Evolutionary conservation across 1,140 invertebrate species (phyloP), one percentile per base, ranked within the genome.

Genomic region (Drosophila equinoxialis): DNA sequence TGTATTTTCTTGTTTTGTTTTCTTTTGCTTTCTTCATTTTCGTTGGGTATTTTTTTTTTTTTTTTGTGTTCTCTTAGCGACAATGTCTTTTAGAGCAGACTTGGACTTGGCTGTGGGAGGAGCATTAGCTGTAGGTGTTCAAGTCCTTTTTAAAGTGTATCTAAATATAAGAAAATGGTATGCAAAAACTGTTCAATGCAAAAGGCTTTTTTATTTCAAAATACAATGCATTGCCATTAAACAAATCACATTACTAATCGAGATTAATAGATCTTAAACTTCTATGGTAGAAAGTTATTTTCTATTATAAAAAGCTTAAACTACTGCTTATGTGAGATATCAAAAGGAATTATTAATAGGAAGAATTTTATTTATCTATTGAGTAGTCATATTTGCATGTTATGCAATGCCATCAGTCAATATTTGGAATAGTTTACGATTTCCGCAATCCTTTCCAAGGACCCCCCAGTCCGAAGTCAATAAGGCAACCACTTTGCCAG

Each of bases 401-500:
- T 2, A 26, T 26, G 23, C 3, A 26, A 26, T 26, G 23, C 3
- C 23, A 26, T 26, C 23, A 26, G 23, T 26, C 45, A 23, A 51
- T 51, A 23, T 3, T 51, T 23, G 14, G 17, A 23, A 51, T 23
- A 51, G 45, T 23, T 23, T 51, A 23, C 17, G 20, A 10, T 23
- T 51, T 51, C 7, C 10, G 45, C 17, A 51, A 51, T 3, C 45
- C 17, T 23, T 51, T 51, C 17, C 17, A 51, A 11, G 45, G 8
- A 51, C 17, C 17, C 17, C 45, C 17, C 45, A n/a, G 41, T 6
- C 23, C 14, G 65, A 84, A 78, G 78, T 75, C 68, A 55, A 66
- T 81, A 86, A 86, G 82, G 66, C 69, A 48, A 69, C 59, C 82
- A 85, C 78, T 86, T 86, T 72, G 82, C 79, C 68, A 61, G 48